Evolutionary conservation across 2,888 invertebrate species (phyloP).

Genomic region (Drosophila koepferae): DNA sequence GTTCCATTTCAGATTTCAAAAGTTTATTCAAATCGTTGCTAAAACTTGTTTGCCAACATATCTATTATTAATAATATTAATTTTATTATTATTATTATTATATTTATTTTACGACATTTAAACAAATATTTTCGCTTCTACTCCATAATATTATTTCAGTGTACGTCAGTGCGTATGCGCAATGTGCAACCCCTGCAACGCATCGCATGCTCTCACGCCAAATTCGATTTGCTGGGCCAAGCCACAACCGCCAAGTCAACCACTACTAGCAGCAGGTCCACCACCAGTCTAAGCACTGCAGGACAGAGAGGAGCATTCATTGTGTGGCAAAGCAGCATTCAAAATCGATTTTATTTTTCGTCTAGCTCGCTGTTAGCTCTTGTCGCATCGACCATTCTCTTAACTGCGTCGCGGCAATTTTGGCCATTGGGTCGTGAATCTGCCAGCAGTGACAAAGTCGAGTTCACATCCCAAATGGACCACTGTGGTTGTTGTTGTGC

Average conservation of each 20-base stretch:
- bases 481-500: constrained; percentile 34
- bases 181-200: constrained; percentile 37
- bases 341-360: constrained; percentile 67
- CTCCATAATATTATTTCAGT: constrained; percentile 34
- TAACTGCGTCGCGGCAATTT: constrained; percentile 57
- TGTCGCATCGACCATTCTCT: constrained; percentile 37
- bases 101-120: background rate
- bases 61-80: background rate
- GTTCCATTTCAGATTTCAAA: background rate
- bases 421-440: constrained; percentile 71
- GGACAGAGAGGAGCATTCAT: constrained; percentile 14
- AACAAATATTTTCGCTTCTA: background rate
- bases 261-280: constrained; percentile 21
- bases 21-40: background rate
- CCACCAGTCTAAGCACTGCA: constrained; percentile 16
- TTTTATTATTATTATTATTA: background rate
- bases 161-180: constrained; percentile 67
- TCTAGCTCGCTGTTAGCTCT: constrained; percentile 6
- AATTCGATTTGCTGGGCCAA: constrained; percentile 29
- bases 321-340: constrained; percentile 3
- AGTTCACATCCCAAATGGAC: constrained; percentile 60
- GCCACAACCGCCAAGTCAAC: constrained; percentile 60
- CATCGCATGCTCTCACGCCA: constrained; percentile 10
- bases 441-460: constrained; percentile 58
- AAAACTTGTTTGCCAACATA: background rate